These are phyloP conservation scores for Bhutanitis thaidina DNA, from an alignment of 2,888 invertebrate genomes.

Conservation along the genomic window DNA sequence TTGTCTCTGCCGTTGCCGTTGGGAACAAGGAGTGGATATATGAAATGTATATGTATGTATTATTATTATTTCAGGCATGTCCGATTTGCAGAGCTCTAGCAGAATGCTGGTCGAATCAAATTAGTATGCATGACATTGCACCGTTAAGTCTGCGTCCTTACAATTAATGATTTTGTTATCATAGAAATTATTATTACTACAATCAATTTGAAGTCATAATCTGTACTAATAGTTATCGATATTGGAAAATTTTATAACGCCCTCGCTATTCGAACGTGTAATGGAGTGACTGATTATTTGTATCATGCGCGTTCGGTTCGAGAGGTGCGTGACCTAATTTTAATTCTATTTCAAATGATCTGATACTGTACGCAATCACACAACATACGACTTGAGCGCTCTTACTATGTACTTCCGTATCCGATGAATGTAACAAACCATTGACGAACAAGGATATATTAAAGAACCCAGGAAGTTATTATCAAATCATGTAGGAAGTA, in stretches of 20 bases:
- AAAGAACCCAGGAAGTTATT: slow-evolving; percentile 73
- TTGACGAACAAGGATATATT: slow-evolving; percentile 62
- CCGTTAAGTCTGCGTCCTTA: slow-evolving; percentile 76
- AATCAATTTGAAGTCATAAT: slow-evolving; percentile 56
- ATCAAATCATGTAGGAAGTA: slow-evolving; percentile 72
- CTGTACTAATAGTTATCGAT: slow-evolving; percentile 45
- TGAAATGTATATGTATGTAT: no score
- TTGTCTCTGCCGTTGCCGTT: no score
- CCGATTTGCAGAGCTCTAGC: slow-evolving; percentile 55
- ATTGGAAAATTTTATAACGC: slow-evolving; percentile 50
- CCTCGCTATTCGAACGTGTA: slow-evolving; percentile 35
- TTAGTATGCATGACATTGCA: slow-evolving; percentile 74
- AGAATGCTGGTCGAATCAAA: slow-evolving; percentile 52
- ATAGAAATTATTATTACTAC: slow-evolving; percentile 72
- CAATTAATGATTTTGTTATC: slow-evolving; percentile 79
- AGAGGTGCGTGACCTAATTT: slow-evolving; percentile 53
- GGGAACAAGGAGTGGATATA: no score
- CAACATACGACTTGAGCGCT: slow-evolving; percentile 1
- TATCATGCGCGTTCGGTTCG: slow-evolving; percentile 34
- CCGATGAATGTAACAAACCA: slow-evolving; percentile 52
- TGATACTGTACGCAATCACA: slow-evolving; percentile 31
- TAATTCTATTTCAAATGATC: slow-evolving; percentile 51
- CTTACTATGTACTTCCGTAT: slow-evolving; percentile 48
- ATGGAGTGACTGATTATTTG: slow-evolving; percentile 37
- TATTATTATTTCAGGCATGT: slow-evolving; percentile 76